Percentiles rank a stretch among this genome's conserved stretches.
These are phyloP conservation scores for Halotydeus destructor DNA, from an alignment of 1,140 invertebrate genomes.

Conservation along the genomic window DNA sequence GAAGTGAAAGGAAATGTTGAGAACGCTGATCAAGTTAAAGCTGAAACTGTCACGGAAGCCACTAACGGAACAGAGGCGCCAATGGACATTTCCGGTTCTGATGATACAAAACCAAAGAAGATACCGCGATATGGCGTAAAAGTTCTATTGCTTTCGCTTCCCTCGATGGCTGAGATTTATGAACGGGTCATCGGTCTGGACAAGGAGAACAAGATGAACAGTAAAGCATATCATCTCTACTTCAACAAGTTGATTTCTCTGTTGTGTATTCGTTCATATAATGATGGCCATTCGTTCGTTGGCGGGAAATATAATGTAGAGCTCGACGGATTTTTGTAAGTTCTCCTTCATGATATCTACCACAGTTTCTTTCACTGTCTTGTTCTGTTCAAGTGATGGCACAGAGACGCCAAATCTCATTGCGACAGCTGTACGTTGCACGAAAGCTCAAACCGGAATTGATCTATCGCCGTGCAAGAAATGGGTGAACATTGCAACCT, in stretches of 20 bases:
- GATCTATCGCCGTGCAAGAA: slow-evolving; percentile 8
- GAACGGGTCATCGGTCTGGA: slow-evolving; percentile 10
- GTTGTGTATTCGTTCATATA: slow-evolving; percentile 7
- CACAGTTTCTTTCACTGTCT: too few relatives aligned
- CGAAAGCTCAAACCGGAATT: slow-evolving; percentile 10
- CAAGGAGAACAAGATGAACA: neutral
- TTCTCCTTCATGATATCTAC: neutral
- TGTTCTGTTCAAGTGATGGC: neutral
- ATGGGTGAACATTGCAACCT: slow-evolving; percentile 10
- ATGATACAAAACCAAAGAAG: neutral
- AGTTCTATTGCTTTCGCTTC: slow-evolving; percentile 11
- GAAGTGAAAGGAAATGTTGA: slow-evolving; percentile 4
- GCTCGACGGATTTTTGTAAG: slow-evolving; percentile 9
- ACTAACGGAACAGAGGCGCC: neutral
- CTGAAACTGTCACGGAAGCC: neutral
- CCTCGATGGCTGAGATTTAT: slow-evolving; percentile 8
- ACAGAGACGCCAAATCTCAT: slow-evolving; percentile 11
- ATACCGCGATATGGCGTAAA: slow-evolving; percentile 9
- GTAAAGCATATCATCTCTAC: slow-evolving; percentile 6
- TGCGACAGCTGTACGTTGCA: slow-evolving; percentile 6
- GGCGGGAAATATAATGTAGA: slow-evolving; percentile 11
- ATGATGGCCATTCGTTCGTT: slow-evolving; percentile 11
- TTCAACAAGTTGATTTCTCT: slow-evolving; percentile 9
- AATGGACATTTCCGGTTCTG: neutral
- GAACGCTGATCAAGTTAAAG: neutral